Percentiles rank a stretch among this genome's conserved stretches.
These are phyloP conservation scores for Platichthys flesus DNA, from an alignment of 2,113 vertebrate genomes.

Conservation along the genomic window DNA sequence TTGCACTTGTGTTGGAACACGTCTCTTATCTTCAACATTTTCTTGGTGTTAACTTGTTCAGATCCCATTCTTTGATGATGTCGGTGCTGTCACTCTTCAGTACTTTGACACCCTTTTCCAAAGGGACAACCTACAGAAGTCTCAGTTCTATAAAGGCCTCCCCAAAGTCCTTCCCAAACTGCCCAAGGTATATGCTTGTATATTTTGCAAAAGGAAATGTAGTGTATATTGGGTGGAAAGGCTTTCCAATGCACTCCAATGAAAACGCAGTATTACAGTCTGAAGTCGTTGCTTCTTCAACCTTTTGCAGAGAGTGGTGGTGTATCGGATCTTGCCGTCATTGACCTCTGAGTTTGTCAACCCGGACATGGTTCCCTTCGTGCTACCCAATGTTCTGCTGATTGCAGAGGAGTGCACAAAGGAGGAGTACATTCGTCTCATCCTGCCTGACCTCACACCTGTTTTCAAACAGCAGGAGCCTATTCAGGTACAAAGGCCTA, in stretches of 20 bases:
- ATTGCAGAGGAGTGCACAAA: slow-evolving; percentile 98
- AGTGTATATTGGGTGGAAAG: no score
- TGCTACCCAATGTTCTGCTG: slow-evolving; percentile 95
- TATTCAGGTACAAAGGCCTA: slow-evolving; percentile 86
- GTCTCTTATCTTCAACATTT: not conserved
- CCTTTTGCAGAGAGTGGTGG: slow-evolving; percentile 89
- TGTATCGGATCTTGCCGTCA: slow-evolving; percentile 92
- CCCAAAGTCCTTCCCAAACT: slow-evolving; percentile 96
- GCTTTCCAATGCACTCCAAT: no score
- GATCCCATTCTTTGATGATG: slow-evolving; percentile 98
- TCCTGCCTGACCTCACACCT: slow-evolving; percentile 94
- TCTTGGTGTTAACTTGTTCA: slow-evolving; percentile 63
- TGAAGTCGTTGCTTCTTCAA: not conserved
- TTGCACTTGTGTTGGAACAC: not conserved
- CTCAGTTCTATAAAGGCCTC: slow-evolving; percentile 98
- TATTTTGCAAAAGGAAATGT: no score
- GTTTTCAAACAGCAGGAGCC: slow-evolving; percentile 99
- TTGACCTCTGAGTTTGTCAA: slow-evolving; percentile 97
- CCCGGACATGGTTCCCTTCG: slow-evolving; percentile 98
- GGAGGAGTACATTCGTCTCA: slow-evolving; percentile 93
- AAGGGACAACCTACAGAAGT: slow-evolving; percentile 98
- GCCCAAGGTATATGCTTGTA: slow-evolving; percentile 87
- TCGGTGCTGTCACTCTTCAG: slow-evolving; percentile 95
- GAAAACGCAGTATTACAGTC: not conserved
- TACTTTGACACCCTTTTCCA: slow-evolving; percentile 99